phyloP scores from a whole-genome alignment of 2,113 vertebrate genomes.

The Arothron firmamentum region DNA sequence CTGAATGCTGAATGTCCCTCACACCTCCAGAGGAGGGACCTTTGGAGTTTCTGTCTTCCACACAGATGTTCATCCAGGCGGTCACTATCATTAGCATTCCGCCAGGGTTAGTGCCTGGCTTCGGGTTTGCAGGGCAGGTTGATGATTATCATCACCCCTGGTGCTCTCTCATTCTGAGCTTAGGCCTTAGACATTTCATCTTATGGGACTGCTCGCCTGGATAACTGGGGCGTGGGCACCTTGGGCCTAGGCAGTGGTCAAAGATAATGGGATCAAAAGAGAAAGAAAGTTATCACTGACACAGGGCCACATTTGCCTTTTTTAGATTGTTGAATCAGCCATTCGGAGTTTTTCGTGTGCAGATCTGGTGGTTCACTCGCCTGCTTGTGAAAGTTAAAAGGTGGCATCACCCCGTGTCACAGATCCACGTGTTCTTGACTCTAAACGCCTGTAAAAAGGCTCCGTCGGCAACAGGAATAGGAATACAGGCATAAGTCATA shows the following conservation, averaged over 20 bases:
- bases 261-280: neutral
- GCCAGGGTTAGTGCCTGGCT: conserved; percentile 36
- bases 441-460: conserved; percentile 7
- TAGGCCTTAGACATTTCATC: conserved; percentile 12
- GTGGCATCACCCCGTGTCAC: conserved; percentile 7
- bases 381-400: conserved; percentile 32
- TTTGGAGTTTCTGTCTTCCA: conserved; percentile 37
- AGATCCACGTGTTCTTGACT: conserved; percentile 10
- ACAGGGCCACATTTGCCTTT: too few species aligned
- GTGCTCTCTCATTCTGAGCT: conserved; percentile 50
- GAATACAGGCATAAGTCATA: neutral
- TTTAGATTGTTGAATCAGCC: too few species aligned
- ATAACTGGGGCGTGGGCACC: neutral
- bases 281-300: too few species aligned
- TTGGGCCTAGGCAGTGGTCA: neutral
- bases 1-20: conserved; percentile 48
- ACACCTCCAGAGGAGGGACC: conserved; percentile 60
- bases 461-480: conserved; percentile 2
- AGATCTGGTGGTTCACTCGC: neutral
- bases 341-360: neutral
- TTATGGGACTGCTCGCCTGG: conserved; percentile 7
- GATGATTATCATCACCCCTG: conserved; percentile 53
- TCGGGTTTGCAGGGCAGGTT: conserved; percentile 32
- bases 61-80: conserved; percentile 71
- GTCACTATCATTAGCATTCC: conserved; percentile 74